Evolutionary conservation across 2,888 invertebrate species (phyloP), one percentile per base, ranked within the genome.

Genomic region (Chymomyza procnemis): DNA sequence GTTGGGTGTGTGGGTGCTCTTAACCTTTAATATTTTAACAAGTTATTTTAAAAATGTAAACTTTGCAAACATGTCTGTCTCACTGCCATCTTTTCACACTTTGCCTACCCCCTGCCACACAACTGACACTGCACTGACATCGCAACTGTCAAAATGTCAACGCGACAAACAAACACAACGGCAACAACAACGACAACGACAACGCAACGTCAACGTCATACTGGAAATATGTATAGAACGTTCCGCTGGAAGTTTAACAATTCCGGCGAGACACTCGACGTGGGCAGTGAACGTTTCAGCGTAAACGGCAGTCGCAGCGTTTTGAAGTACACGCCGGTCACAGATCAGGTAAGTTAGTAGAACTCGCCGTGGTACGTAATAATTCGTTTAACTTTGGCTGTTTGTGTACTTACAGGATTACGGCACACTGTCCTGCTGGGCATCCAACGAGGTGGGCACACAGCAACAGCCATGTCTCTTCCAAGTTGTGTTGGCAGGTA

Each of bases 221-320:
- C 34, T 41, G 12, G 34, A 12, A 26, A 26, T 26, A 26, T 26
- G 74, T 78, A 4, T 77, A 95, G 95, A 82, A 94, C 94, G 88
- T 97, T 97, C 92, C 95, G 96, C 81, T 97, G 97, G 97, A 97
- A 97, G 92, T 97, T 97, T 92, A 97, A 97, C 93, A 97, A 97
- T 92, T 96, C 96, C 12, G 97, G 97, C 3, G 97, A 97, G 92
- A 96, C 96, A 59, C 92, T 96, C 74, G 96, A 97, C 91, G 95
- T 96, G 67, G 94, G 95, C 60, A 93, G 95, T 56, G 95, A 95
- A 89, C 92, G 95, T 70, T 96, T 94, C 92, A 94, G 95, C 82
- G 94, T 94, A 76, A 96, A 96, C 90, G 96, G 96, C 76, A 95
- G 95, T 79, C 93, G 94, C 70, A 94, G 94, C 86, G 93, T 94